phyloP scores from a whole-genome alignment of 2,888 invertebrate species.

The Gasteruption jaculator region DNA sequence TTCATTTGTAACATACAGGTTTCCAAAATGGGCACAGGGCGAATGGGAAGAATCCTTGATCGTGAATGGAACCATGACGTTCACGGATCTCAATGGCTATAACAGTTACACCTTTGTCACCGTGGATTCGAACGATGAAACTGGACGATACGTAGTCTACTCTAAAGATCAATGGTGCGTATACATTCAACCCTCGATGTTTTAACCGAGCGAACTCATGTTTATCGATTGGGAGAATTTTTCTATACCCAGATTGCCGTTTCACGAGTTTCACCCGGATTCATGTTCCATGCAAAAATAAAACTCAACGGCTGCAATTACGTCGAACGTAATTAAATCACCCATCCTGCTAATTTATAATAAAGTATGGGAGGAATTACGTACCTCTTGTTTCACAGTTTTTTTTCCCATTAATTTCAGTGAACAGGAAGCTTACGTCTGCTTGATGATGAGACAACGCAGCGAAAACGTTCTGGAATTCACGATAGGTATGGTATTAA shows the following conservation, averaged over 20 bases:
- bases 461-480: slow-evolving; percentile 62
- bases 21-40: slow-evolving; percentile 63
- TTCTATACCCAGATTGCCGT: no score
- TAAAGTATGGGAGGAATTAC: neutral
- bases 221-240: slow-evolving; percentile 5
- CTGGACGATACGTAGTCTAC: slow-evolving; percentile 51
- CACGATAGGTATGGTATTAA: slow-evolving; percentile 40
- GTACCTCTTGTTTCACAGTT: neutral
- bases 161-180: slow-evolving; percentile 53
- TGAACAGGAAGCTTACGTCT: slow-evolving; percentile 58
- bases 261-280: no score
- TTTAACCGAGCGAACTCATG: neutral
- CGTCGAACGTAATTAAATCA: slow-evolving; percentile 5
- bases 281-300: no score
- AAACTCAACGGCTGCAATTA: neutral
- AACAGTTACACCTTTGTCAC: slow-evolving; percentile 53
- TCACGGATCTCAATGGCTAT: slow-evolving; percentile 52
- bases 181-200: neutral
- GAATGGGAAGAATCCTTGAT: slow-evolving; percentile 58
- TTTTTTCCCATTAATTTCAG: slow-evolving; percentile 46
- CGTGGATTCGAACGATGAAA: slow-evolving; percentile 47
- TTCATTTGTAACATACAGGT: slow-evolving; percentile 42
- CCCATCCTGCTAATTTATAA: neutral
- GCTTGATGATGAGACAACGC: slow-evolving; percentile 58
- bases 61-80: slow-evolving; percentile 51